Base-by-base conservation (phyloP, 2,113 vertebrate genomes). In the Pelodiscus sinensis region DNA sequence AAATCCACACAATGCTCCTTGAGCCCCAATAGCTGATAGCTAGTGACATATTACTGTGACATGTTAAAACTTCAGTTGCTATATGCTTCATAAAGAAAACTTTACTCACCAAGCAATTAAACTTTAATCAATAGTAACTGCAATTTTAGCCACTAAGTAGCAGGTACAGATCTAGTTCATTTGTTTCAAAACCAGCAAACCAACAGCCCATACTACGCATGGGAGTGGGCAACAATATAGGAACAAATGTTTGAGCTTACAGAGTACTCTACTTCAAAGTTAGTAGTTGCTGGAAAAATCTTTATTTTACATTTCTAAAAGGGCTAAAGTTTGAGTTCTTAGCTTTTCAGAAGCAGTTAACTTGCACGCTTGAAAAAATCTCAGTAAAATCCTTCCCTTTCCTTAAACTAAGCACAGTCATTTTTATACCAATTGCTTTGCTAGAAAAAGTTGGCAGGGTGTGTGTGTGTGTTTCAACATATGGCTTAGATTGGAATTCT, bases 401-500 rank as follows among this genome's bases (percentile, higher is more conserved):
- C 56, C 81, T 92, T 89, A 91, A 94, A 85, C n/a, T 77, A 88
- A 93, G 94, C 85, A 57, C 31, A 87, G 82, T 79, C 81, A 90
- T 92, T 96, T 95, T 91, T 81, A 81, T 87, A 83, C 85, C 31
- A 88, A 35, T 82, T 80, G 65, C 62, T 91, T 54, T 93, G 90
- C 88, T 82, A 52, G 24, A 54, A 78, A 68, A 84, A 89, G 80
- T 94, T 85, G 92, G 81, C 92, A 38, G 68, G 16, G 93, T 78
- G 71, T 6, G 9, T 2, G 24, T 1, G 9, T 2, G 57, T 1
- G 5, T 77, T 65, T 90, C 81, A 93, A 94, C 90, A 93, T 89
- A 91, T 79, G 90, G 91, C 86, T 94, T 94, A 89, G 79, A 89
- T 79, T 93, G 90, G 56, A 94, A 90, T 65, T 87, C 79, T 62